Base-by-base conservation (phyloP, 2,797 vertebrate genomes). In the Schizopygopsis malacanthus region DNA sequence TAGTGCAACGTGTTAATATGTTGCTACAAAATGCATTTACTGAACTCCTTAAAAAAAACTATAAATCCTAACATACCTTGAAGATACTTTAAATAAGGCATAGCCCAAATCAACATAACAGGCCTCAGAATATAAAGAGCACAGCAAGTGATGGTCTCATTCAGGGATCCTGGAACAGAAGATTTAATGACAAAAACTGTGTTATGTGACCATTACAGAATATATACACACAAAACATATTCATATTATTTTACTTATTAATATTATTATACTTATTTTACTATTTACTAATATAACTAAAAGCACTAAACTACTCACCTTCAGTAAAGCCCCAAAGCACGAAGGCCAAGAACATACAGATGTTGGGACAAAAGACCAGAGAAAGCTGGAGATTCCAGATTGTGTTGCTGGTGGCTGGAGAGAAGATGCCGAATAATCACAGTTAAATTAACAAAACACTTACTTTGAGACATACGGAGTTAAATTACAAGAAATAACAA, bases 331-430 rank as follows among this genome's bases (percentile, higher is more conserved):
- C 52, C 86, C 86, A 87, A 6, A 86, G 37, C 4, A 82, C 28
- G 54, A 89, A 89, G 5, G 81, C 50, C 0, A 72, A 4, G 52
- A 39, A 80, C 61, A 89, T 37, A 52, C 76, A 82, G 18, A 83
- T 56, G 39, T 87, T 89, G 25, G 78, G 86, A 79, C 16, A 83
- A 67, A 89, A 43, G 45, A 87, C 45, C 54, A 89, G 65, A 70
- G 76, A 59, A 41, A 84, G 0, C 28, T 67, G 65, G 9, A 67
- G 63, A 4, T 18, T 43, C 59, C 63, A 78, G 9, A 69, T 28
- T 28, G 9, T 39, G 9, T 33, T 25, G n/a, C 6, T 77, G 33
- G 3, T 18, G 7, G 2, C 71, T 83, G 25, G 1, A 75, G 2
- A 20, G 41, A 33, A 77, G n/a, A n/a, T 33, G 18, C 0, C 52